phyloP scores from a whole-genome alignment of 2,888 invertebrate species.

The Hermaeophaga mercurialis region DNA sequence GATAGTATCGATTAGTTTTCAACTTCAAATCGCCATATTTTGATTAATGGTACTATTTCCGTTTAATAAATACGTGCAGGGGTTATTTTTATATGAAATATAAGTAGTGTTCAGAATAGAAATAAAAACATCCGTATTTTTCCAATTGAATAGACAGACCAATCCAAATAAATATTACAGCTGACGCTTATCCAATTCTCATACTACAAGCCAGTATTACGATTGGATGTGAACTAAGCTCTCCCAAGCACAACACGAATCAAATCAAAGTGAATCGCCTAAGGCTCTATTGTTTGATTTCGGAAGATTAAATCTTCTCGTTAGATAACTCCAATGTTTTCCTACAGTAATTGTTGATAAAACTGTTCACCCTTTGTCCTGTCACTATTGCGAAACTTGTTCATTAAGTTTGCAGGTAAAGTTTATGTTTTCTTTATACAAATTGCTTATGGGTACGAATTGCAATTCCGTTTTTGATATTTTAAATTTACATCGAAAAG shows the following conservation, averaged over 20 bases:
- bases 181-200: not conserved
- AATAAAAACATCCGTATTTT: no score
- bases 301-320: constrained; percentile 28
- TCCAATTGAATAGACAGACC: no score
- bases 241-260: constrained; percentile 20
- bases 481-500: no score
- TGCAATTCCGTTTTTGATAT: no score
- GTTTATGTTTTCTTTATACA: not conserved
- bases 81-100: no score
- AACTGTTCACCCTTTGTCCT: constrained; percentile 10
- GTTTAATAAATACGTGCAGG: no score
- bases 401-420: not conserved
- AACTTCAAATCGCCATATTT: no score
- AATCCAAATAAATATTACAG: not conserved
- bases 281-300: constrained; percentile 31
- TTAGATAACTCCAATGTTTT: constrained; percentile 24
- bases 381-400: constrained; percentile 7
- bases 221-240: constrained; percentile 20
- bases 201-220: constrained; percentile 17
- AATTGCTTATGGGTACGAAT: not conserved
- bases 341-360: constrained; percentile 23
- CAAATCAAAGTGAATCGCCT: constrained; percentile 30
- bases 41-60: no score
- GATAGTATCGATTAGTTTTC: no score
- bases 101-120: no score